Base-by-base conservation (phyloP, 92 coral and sea anemone species). In the Epizoanthus rinbou region DNA sequence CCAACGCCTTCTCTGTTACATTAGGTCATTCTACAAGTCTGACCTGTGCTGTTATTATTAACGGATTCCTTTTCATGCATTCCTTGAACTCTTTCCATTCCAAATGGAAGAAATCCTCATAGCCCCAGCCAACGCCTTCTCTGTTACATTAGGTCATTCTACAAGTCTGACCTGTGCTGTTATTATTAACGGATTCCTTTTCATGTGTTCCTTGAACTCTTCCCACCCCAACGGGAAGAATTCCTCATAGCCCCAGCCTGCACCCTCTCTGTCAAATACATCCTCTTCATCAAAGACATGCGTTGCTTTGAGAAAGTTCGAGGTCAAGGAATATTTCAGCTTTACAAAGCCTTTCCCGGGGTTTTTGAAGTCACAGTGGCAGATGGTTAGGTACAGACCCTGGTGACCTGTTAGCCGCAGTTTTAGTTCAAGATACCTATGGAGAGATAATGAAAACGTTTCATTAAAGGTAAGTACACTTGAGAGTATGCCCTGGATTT, bases 161-260 rank as follows among this genome's bases (percentile, higher is more conserved):
- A 93, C 91, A 54, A 93, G 94, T 62, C 93, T 88, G 39, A 93
- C 97, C 81, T 91, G 93, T 22, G 97, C 94, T 0, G 97, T 93
- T 10, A 93, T 91, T 54, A 93, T 81, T 16, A 93, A 64, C 22
- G 98, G 91, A 14, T 87, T 90, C 58, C 91, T 78, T 67, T 93
- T 91, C 41, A 89, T 66, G 23, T 93, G 90, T 37, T 91, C 98
- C 80, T 75, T 82, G 79, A 89, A 89, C 76, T 93, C 98, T 31
- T 81, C 25, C 98, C 94, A 89, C 33, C 74, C 65, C 45, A 93
- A 57, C 69, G 98, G 98, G 28, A 93, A 93, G 79, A 93, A 93
- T 56, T 93, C 98, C 74, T 93, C 98, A 82, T 91, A 93, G 0
- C 98, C 98, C 98, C 98, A 93, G 8, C 98, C 98, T 7, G 98